Evolutionary conservation across 2,797 vertebrate species (phyloP).

Genomic region (Phaenicophaeus curvirostris): DNA sequence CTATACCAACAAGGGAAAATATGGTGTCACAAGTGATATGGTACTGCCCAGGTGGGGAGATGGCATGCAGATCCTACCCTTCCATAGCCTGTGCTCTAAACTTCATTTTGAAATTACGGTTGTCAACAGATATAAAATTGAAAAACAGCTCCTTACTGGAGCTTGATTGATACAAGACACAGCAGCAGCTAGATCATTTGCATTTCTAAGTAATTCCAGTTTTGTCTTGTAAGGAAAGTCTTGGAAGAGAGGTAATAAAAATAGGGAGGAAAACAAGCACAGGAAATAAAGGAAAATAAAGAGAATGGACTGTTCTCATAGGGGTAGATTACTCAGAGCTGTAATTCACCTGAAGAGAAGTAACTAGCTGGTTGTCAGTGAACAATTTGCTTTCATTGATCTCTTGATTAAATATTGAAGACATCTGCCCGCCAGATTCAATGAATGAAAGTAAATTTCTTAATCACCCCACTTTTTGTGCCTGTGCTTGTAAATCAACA

Average conservation of each 20-base stretch:
- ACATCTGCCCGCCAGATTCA: slow-evolving; percentile 29
- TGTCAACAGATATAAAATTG: background rate
- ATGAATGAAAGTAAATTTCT: slow-evolving; percentile 48
- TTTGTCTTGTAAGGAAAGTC: background rate
- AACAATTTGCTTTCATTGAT: slow-evolving; percentile 42
- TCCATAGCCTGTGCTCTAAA: too few species aligned
- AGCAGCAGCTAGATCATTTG: background rate
- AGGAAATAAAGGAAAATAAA: background rate
- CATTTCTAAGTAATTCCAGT: background rate
- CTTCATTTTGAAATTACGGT: background rate
- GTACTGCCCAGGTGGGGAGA: rapidly evolving
- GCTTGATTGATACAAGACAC: background rate
- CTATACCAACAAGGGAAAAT: background rate
- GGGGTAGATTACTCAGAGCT: background rate
- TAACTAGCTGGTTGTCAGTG: slow-evolving; percentile 15
- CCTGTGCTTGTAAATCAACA: slow-evolving; percentile 36
- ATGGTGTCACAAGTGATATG: background rate
- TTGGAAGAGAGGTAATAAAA: background rate
- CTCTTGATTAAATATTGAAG: slow-evolving; percentile 55
- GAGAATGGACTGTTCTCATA: background rate
- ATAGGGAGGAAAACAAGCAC: background rate
- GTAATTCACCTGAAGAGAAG: slow-evolving; percentile 20
- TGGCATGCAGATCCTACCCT: background rate
- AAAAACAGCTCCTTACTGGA: background rate
- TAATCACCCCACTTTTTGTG: slow-evolving; percentile 34